Conservation (phyloP, 2,888 invertebrate genomes). For the Spodoptera exigua region DNA sequence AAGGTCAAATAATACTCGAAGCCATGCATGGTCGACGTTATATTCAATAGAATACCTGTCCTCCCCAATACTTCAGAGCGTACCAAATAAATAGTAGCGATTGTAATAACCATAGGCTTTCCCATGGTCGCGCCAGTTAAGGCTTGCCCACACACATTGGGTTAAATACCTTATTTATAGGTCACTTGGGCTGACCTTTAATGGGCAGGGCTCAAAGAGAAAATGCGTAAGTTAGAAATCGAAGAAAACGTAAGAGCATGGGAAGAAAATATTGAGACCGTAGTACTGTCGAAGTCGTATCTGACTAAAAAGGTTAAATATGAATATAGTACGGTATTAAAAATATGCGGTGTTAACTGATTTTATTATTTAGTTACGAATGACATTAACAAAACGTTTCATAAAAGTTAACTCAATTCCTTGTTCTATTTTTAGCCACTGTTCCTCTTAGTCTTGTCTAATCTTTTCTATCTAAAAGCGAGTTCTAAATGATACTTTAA, state of each 20-base stretch:
- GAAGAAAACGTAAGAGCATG: constrained; percentile 36
- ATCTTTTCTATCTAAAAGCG: no score
- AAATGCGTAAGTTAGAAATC: constrained; percentile 54
- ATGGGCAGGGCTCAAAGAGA: constrained; percentile 44
- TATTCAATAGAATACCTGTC: constrained; percentile 54
- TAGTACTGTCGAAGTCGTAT: not conserved
- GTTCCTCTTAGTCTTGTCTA: no score
- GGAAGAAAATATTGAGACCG: constrained; percentile 24
- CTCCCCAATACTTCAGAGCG: constrained; percentile 58
- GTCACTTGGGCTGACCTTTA: constrained; percentile 81
- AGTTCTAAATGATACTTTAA: no score
- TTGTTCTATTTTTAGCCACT: no score
- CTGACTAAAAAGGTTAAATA: not conserved
- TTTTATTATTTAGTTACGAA: no score
- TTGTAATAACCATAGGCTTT: constrained; percentile 75
- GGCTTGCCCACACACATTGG: constrained; percentile 84
- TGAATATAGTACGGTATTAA: no score
- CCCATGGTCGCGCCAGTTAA: constrained; percentile 79
- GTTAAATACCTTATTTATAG: constrained; percentile 87
- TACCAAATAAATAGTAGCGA: constrained; percentile 73
- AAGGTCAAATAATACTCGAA: constrained; percentile 51
- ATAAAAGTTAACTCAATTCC: no score
- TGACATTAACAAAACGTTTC: no score
- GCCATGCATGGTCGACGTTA: constrained; percentile 49
- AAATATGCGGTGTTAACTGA: no score